Percentiles rank a stretch among this genome's conserved stretches.
These are phyloP conservation scores for Synanceia verrucosa DNA, from an alignment of 2,797 vertebrate species.

Conservation along the genomic window DNA sequence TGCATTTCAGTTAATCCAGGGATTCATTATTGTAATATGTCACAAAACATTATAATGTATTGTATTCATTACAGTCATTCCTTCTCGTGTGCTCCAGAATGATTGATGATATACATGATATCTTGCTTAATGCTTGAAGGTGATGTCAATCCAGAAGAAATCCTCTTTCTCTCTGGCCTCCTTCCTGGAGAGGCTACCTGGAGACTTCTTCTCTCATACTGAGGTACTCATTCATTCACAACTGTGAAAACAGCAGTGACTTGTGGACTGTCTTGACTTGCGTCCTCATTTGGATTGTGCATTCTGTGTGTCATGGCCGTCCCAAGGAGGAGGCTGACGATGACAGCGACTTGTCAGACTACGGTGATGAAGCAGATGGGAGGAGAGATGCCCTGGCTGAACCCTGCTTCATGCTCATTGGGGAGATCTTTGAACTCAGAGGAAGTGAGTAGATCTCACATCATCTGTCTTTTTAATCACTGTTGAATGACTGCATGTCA, in stretches of 20 bases:
- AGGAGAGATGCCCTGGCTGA: conserved; percentile 93
- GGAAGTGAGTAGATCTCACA: conserved; percentile 91
- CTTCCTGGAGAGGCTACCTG: conserved; percentile 95
- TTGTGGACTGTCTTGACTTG: not conserved
- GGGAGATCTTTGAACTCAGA: conserved; percentile 98
- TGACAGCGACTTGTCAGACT: conserved; percentile 95
- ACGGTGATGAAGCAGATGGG: conserved; percentile 91
- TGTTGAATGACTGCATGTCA: not conserved
- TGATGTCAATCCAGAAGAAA: conserved; percentile 95
- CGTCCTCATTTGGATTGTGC: not conserved
- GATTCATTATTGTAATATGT: not conserved
- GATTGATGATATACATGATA: not conserved
- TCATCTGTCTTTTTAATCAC: not conserved
- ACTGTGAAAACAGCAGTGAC: not conserved
- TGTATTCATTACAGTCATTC: not conserved
- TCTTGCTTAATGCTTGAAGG: conserved; percentile 77
- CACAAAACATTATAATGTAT: not conserved
- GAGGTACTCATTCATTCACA: conserved; percentile 82
- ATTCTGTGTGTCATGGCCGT: not conserved
- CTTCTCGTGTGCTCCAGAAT: not conserved
- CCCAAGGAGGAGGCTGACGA: conserved; percentile 93
- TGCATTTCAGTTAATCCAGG: not conserved
- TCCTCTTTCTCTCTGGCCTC: conserved; percentile 93
- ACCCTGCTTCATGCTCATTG: conserved; percentile 98
- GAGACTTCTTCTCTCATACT: conserved; percentile 97